These are phyloP conservation scores for Platyscapa corneri DNA, from an alignment of 1,140 invertebrate species.

Conservation along the genomic window DNA sequence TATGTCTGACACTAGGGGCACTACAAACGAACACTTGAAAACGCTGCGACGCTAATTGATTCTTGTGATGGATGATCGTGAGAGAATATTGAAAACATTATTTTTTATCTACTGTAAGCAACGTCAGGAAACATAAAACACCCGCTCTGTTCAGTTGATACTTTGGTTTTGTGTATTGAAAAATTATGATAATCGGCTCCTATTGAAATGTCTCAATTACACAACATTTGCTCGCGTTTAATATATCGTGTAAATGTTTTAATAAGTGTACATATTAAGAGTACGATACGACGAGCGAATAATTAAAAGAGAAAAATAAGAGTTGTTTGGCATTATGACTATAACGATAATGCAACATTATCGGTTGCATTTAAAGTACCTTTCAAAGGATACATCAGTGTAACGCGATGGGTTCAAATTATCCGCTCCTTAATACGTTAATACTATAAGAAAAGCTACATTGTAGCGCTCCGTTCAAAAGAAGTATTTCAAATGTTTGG, in stretches of 20 bases:
- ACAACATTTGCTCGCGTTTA: background rate
- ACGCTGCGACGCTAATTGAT: conserved; percentile 10
- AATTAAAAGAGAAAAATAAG: background rate
- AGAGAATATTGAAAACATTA: conserved; percentile 7
- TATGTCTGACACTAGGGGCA: background rate
- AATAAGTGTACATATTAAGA: background rate
- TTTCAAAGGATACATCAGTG: background rate
- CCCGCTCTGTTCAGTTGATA: background rate
- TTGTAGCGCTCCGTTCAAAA: background rate
- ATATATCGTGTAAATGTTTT: background rate
- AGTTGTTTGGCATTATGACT: background rate
- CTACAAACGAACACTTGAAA: background rate
- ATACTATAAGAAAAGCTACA: background rate
- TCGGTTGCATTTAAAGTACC: background rate
- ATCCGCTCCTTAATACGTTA: background rate
- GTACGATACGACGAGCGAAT: background rate
- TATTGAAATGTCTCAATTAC: background rate
- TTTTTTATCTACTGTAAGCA: background rate
- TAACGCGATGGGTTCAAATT: background rate
- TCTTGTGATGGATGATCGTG: conserved; percentile 18
- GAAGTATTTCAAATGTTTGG: background rate
- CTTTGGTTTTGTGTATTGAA: background rate
- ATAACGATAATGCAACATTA: background rate
- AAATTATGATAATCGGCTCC: background rate
- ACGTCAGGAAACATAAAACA: background rate